Evolutionary conservation across 2,888 invertebrate genomes (phyloP), one percentile per base, ranked within the genome.

Genomic region (Mimas tiliae): DNA sequence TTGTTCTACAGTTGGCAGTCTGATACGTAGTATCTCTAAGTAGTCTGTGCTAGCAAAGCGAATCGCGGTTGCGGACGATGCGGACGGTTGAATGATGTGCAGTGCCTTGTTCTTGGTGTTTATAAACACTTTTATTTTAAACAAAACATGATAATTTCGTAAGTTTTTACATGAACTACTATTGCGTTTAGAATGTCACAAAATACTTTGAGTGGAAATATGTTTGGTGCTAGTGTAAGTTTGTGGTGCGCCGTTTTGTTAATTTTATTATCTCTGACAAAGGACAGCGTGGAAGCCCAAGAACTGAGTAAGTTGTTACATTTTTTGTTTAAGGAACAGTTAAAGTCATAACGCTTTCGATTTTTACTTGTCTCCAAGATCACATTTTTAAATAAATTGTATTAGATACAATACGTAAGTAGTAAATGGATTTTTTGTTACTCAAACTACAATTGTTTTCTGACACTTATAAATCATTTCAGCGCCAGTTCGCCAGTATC

Each of bases 181-280:
- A 63, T 64, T 67, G 16, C 42, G 42, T 42, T 42, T 70, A 80
- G 68, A 67, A 83, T 84, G 83, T 79, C 74, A 69, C 76, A 71
- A 78, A 79, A 70, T 75, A 78, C 74, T 76, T 75, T 70, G 69
- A 72, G 84, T 86, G 84, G 76, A 78, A 91, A 83, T 87, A 91
- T 91, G 91, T 86, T 83, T 68, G 73, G 81, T 83, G 82, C 84
- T 80, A 76, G 81, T 85, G 81, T 80, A 78, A 82, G 81, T 88
- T 87, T 83, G 80, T 80, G 78, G 83, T 87, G 85, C 78, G 82
- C 85, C 77, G 83, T 89, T 86, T 85, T 86, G 79, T 79, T 89
- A 78, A 79, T 90, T 86, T 80, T 90, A 80, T 80, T 88, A 80
- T 81, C 83, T 71, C 80, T 87, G 83, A 90, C 90, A 89, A 89